Base-by-base conservation (phyloP, 2,113 vertebrate genomes). In the Thomomys bottae region DNA sequence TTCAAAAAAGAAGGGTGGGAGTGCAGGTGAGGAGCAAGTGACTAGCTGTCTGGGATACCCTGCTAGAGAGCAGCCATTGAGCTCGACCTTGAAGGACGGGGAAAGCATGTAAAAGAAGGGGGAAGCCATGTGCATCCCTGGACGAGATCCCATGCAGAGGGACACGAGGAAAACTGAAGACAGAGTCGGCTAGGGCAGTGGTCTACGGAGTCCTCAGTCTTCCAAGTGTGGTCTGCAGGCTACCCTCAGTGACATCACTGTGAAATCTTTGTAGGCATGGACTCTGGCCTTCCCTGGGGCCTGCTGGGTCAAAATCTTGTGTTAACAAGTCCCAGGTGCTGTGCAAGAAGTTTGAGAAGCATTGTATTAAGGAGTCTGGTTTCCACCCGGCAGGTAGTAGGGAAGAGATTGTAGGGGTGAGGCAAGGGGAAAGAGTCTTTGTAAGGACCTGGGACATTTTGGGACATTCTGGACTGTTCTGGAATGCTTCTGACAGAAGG, bases 231-330 rank as follows among this genome's bases (percentile, higher is more conserved):
- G 36, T 6, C 28, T 6, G 15, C 49, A 49, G 5, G 9, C 32
- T 28, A 28, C 21, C 24, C 10, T n/a, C 32, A 28, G 7, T 8
- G 3, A 66, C 24, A 10, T 32, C 17, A 1, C 4, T 2, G 0
- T 3, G 20, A 17, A 26, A 34, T 24, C 2, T 26, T 66, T 68
- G 23, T 30, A 42, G 17, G 14, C 0, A 23, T 34, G 10, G 26
- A 9, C 42, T 24, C 66, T 12, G 57, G 57, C 14, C 15, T 30
- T 71, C 59, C 3, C 73, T 34, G 7, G 0, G 26, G 10, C 38
- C 59, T 72, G n/a, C 66, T 1, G 0, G 34, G 28, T 36, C 61
- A 21, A 70, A 45, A 40, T 14, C 30, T 34, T 20, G 12, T 63
- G 49, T 76, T 20, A 61, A 73, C 76, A 59, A 36, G 66, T 66